Evolutionary conservation across 1,140 invertebrate species (phyloP).

Genomic region (Brachionus koreanus): DNA sequence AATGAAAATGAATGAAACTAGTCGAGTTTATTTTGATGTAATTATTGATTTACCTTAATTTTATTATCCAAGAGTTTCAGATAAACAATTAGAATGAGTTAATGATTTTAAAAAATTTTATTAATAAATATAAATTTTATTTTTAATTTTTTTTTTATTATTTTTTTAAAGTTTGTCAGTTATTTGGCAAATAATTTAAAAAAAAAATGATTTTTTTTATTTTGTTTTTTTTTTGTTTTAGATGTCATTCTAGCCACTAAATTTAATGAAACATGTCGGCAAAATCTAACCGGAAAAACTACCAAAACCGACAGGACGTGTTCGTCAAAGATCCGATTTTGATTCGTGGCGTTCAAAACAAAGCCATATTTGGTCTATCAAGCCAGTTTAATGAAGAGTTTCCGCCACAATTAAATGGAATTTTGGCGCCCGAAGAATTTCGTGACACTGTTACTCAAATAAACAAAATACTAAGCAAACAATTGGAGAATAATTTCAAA

Average conservation of each 20-base stretch:
- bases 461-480: constrained; percentile 36
- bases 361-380: constrained; percentile 25
- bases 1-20: neutral
- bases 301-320: constrained; percentile 15
- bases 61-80: neutral
- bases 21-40: neutral
- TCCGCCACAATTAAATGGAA: neutral
- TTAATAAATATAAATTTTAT: neutral
- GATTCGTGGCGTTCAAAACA: constrained; percentile 20
- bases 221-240: too few relatives aligned
- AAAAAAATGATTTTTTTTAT: neutral
- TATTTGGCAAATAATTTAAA: neutral
- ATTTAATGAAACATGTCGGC: neutral
- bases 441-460: constrained; percentile 28
- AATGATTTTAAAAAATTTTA: neutral
- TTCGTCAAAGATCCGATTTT: constrained; percentile 31
- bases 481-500: constrained; percentile 43
- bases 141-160: neutral
- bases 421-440: constrained; percentile 33
- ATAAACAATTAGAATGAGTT: neutral
- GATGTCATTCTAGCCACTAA: neutral
- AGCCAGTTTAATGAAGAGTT: constrained; percentile 41
- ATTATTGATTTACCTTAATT: neutral
- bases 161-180: neutral
- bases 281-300: neutral